phyloP scores from a whole-genome alignment of 2,113 vertebrate species.

The Aptenodytes forsteri region DNA sequence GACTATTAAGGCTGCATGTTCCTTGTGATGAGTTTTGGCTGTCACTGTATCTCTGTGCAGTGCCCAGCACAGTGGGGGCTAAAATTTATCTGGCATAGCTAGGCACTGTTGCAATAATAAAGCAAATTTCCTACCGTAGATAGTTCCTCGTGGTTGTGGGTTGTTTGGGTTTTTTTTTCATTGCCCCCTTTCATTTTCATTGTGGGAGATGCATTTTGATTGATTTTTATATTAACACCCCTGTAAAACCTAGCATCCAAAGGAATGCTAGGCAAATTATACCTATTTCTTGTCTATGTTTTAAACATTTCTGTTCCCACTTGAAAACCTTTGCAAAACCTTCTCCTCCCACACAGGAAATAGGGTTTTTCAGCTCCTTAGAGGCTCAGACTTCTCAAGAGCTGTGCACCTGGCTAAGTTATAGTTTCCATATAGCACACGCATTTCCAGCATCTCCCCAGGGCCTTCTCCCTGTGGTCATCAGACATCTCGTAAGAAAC shows the following conservation, averaged over 20 bases:
- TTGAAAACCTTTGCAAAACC: not conserved
- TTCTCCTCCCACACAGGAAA: conserved; percentile 54
- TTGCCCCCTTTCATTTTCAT: not conserved
- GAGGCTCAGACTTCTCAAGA: conserved; percentile 19
- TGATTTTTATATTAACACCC: not conserved
- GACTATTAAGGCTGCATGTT: fast-evolving
- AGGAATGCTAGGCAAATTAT: not conserved
- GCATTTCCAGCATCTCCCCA: conserved; percentile 9
- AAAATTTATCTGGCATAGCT: not conserved
- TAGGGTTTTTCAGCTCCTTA: not conserved
- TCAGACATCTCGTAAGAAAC: not conserved
- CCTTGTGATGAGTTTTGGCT: not conserved
- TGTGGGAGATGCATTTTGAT: not conserved
- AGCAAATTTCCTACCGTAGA: not conserved
- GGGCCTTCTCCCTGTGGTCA: not conserved
- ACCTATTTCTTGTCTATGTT: not conserved
- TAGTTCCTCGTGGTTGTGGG: not conserved
- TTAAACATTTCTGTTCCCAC: not conserved
- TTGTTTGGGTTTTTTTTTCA: not conserved
- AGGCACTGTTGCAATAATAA: not conserved
- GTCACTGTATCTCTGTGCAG: not conserved
- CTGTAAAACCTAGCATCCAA: not conserved
- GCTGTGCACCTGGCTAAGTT: conserved; percentile 49
- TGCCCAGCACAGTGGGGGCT: not conserved
- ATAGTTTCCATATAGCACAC: not conserved